Percentiles rank a stretch among this genome's conserved stretches.
Evolutionary conservation across 2,113 vertebrate genomes (phyloP).

Genomic region (Gasterosteus aculeatus): DNA sequence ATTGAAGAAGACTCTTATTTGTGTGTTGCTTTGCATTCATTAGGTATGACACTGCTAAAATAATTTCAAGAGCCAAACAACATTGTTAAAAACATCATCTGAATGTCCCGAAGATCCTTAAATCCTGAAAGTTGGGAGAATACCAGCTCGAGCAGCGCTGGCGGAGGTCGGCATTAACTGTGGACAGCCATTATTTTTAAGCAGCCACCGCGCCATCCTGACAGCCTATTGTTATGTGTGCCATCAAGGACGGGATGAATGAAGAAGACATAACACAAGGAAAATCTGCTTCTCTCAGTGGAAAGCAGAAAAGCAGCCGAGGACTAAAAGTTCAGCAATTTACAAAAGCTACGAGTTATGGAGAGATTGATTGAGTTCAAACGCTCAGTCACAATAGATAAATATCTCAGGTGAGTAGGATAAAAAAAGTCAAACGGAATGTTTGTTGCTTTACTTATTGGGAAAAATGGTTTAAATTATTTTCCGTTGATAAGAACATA

Average conservation of each 20-base stretch:
- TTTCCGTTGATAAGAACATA: background rate
- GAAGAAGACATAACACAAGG: background rate
- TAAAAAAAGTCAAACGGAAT: background rate
- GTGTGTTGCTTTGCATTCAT: background rate
- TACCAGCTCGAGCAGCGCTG: background rate
- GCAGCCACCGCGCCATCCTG: background rate
- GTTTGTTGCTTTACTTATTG: background rate
- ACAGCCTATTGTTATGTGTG: background rate
- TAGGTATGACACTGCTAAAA: background rate
- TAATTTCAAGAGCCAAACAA: slow-evolving; percentile 11
- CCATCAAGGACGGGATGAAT: background rate
- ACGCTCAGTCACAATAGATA: background rate
- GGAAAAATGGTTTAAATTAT: background rate
- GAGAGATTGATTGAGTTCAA: background rate
- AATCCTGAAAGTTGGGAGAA: slow-evolving; percentile 3
- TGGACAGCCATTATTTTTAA: background rate
- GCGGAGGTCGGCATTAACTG: background rate
- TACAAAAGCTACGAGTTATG: background rate
- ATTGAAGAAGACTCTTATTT: slow-evolving; percentile 9
- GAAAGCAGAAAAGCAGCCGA: background rate
- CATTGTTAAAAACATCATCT: background rate
- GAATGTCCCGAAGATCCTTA: slow-evolving; percentile 9
- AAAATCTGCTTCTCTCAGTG: background rate
- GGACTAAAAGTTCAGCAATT: background rate
- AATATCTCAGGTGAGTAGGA: background rate